phyloP scores from a whole-genome alignment of 2,113 vertebrate species.

The Ciconia stormi region DNA sequence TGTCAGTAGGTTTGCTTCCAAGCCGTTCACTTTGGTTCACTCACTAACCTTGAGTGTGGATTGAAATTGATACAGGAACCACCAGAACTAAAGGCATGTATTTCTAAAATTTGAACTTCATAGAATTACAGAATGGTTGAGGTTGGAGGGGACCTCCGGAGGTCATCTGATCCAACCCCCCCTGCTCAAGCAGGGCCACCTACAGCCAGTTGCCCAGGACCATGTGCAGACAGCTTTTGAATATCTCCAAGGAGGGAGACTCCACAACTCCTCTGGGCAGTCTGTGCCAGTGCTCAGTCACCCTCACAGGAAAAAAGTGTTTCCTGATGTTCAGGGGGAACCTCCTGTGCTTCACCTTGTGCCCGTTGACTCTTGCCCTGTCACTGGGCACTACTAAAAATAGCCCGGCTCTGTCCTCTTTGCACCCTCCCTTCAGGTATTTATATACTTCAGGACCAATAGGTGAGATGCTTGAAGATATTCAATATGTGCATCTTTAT shows the following conservation, averaged over 20 bases:
- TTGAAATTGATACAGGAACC: neutral
- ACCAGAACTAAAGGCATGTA: neutral
- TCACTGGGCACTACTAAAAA: neutral
- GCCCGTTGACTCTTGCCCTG: neutral
- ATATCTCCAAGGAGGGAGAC: neutral
- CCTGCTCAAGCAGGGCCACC: neutral
- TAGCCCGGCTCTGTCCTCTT: neutral
- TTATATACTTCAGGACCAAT: neutral
- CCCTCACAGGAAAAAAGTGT: neutral
- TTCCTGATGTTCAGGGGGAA: neutral
- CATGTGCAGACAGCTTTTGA: neutral
- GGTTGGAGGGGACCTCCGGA: neutral
- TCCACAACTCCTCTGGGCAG: neutral
- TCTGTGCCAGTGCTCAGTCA: rapidly evolving
- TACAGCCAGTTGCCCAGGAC: neutral
- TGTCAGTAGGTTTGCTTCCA: neutral
- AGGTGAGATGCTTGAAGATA: neutral
- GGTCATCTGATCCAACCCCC: neutral
- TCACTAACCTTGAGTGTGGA: neutral
- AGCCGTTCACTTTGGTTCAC: neutral
- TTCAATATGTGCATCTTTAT: neutral
- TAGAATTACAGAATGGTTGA: neutral
- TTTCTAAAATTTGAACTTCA: neutral
- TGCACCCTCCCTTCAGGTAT: neutral
- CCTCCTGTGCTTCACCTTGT: neutral